Conservation (phyloP, 2,113 vertebrate genomes). For the Saimiri boliviensis region DNA sequence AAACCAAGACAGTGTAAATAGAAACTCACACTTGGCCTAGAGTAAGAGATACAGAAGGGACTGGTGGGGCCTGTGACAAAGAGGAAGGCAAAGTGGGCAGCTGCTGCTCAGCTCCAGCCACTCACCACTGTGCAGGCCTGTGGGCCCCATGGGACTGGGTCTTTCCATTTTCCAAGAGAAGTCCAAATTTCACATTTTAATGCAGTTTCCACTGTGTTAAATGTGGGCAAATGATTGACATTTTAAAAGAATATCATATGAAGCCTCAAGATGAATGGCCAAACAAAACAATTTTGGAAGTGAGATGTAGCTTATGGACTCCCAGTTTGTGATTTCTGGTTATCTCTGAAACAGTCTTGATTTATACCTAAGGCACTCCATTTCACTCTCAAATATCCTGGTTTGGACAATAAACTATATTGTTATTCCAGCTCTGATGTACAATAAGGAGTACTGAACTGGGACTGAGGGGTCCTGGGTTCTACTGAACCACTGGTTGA, state of each 20-base stretch:
- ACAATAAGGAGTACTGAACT: background rate
- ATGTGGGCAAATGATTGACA: background rate
- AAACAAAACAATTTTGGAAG: constrained; percentile 40
- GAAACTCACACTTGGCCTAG: constrained; percentile 29
- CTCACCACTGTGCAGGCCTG: background rate
- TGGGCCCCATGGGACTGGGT: background rate
- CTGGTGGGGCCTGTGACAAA: background rate
- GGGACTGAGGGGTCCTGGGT: background rate
- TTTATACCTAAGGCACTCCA: background rate
- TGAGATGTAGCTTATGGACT: background rate
- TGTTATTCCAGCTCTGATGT: background rate
- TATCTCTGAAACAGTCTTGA: background rate
- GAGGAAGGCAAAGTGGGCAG: background rate
- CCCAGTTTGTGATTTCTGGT: constrained; percentile 21
- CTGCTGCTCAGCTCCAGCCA: background rate
- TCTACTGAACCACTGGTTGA: background rate
- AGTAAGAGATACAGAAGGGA: constrained; percentile 4
- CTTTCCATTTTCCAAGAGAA: constrained; percentile 30
- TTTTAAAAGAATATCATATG: background rate
- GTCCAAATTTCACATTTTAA: constrained; percentile 28
- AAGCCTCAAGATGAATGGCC: background rate
- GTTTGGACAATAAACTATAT: constrained; percentile 25
- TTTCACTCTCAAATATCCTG: constrained; percentile 2
- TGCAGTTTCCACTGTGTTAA: constrained; percentile 18
- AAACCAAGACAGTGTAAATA: background rate